Base-by-base conservation (phyloP, 2,888 invertebrate genomes). In the Watsonalla cultraria region DNA sequence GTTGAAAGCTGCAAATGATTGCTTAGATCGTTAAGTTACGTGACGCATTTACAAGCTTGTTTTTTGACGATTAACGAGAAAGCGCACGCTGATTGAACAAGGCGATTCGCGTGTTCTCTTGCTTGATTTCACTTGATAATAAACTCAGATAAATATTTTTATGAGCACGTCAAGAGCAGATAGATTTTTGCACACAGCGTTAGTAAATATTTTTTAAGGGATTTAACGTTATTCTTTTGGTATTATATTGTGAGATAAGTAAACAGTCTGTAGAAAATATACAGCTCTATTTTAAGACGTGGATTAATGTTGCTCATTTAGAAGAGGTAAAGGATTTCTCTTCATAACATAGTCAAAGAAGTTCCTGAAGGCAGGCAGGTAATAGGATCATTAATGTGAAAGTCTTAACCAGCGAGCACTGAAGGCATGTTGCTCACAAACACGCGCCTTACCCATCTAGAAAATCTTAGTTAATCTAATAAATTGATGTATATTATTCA, bases 1-100 rank as follows among this genome's bases (percentile, higher is more conserved):
- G 56, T 52, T 61, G 55, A 51, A 59, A 60, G 49, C 49, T 49
- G 49, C 49, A 49, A 49, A 49, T 39, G 49, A 39, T 37, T 39
- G 49, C 49, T 49, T 37, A 49, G 14, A 39, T 49, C 49, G 37
- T 49, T 49, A 49, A 6, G 15, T 49, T 37, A 49, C 37, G 39
- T 49, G 37, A 49, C 15, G 15, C 14, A 14, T 47, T 49, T 49
- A 11, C 37, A 49, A 49, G 37, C 9, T 15, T 37, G 49, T 39
- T 49, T 9, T 49, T 14, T 42, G 42, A 42, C 42, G 42, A 11
- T 42, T 42, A 42, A 11, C 11, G 42, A 11, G 11, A 42, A 42
- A 42, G 42, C 42, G 42, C 11, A 11, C 11, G 11, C 42, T 42
- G 42, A 42, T 42, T 42, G 42, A 42, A 42, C 42, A 11, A 8